Base-by-base conservation (phyloP, 2,888 invertebrate species). In the Lasioglossum figueresi region DNA sequence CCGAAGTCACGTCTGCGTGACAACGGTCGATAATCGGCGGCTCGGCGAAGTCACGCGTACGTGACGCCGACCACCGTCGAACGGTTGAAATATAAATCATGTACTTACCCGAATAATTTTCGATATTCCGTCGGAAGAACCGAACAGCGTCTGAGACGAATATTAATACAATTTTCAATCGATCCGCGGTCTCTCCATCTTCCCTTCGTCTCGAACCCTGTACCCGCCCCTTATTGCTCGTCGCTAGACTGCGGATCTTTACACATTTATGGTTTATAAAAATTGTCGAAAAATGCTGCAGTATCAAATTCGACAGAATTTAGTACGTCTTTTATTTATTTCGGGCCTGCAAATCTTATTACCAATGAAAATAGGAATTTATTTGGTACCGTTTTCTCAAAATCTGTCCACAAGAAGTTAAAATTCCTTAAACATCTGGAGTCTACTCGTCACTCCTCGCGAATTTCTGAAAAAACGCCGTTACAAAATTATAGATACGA, bases 161-260 rank as follows among this genome's bases (percentile, higher is more conserved):
- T 81, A 86, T 84, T 74, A 79, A 81, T 86, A 84, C 43, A 84
- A 86, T 86, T 84, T 86, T 81, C 78, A 59, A 81, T 84, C 84
- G 79, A 84, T 79, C 78, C 79, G 43, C 76, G 10, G 66, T 66
- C 19, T 59, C 59, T 45, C 75, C 31, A 8, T 59, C 31, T 31
- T 16, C 76, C 34, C 19, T 19, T 48, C 34, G 23, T 59, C 45
- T 10, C 19, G 19, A 16, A 34, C 66, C 19, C 34, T 34, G 23
- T 27, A 4, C 14, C 5, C 14, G 1, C 27, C 14, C 43, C 43
- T 43, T 43, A 43, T 4, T 14, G 43, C 43, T 43, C 43, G 43
- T 14, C 43, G 4, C 12, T 43, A 43, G 43, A 43, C 43, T 43
- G 43, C 43, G 43, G 43, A 43, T 43, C 43, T 14, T 43, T 0